Percentiles rank a stretch among this genome's conserved stretches.
Evolutionary conservation across 2,888 invertebrate genomes (phyloP).

Genomic region (Anaspis maculata): DNA sequence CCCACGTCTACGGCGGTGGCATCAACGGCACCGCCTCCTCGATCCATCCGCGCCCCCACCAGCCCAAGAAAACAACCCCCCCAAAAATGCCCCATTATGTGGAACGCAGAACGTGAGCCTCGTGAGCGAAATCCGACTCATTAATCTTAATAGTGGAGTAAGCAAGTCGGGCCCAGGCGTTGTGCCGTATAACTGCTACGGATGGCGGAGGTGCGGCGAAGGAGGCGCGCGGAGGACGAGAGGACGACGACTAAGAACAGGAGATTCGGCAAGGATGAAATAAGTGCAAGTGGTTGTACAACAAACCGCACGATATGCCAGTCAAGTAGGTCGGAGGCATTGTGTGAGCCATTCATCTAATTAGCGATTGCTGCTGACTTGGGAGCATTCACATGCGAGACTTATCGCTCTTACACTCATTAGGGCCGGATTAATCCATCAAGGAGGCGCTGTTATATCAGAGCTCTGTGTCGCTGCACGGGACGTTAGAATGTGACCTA

Average conservation of each 20-base stretch:
- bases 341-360: conserved; percentile 43
- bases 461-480: conserved; percentile 14
- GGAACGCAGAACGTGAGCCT: conserved; percentile 10
- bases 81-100: conserved; percentile 12
- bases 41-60: conserved; percentile 3
- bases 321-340: conserved; percentile 38
- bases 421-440: conserved; percentile 44
- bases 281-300: conserved; percentile 37
- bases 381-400: conserved; percentile 41
- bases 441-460: conserved; percentile 25
- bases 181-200: no score
- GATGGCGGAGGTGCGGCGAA: no score
- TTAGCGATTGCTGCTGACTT: conserved; percentile 41
- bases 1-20: no score
- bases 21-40: conserved; percentile 2
- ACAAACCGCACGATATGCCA: conserved; percentile 40
- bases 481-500: conserved; percentile 21
- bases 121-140: conserved; percentile 26
- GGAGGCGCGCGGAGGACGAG: no score
- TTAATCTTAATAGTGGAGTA: conserved; percentile 30
- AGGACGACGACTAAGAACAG: no score
- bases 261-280: conserved; percentile 23
- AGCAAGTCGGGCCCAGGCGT: conserved; percentile 13
- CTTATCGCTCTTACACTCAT: conserved; percentile 45
- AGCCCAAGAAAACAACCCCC: no score